Conservation (phyloP, 2,113 vertebrate species). For the Arvicanthis niloticus region DNA sequence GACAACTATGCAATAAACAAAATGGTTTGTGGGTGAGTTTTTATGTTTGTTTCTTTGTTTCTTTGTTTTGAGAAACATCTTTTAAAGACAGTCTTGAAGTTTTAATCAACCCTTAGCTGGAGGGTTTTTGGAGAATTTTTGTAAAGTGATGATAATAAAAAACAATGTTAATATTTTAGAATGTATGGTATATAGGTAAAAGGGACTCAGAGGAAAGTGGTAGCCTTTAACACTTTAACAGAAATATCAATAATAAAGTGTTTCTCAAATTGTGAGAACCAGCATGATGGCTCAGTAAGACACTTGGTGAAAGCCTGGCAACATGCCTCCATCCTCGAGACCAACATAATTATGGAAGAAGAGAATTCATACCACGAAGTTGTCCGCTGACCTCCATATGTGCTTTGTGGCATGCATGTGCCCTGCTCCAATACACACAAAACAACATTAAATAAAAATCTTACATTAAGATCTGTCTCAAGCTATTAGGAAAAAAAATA, state of each 20-base stretch:
- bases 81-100: background rate
- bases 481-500: background rate
- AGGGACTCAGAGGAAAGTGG: background rate
- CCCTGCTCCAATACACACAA: background rate
- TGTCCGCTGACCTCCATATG: background rate
- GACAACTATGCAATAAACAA: background rate
- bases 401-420: background rate
- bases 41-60: background rate
- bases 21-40: background rate
- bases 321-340: background rate
- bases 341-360: background rate
- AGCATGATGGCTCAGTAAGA: background rate
- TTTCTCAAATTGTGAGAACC: background rate
- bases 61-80: background rate
- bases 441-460: background rate
- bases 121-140: background rate
- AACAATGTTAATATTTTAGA: slow-evolving; percentile 17
- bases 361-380: background rate
- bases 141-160: background rate
- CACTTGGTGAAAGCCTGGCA: background rate
- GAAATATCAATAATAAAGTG: slow-evolving; percentile 12
- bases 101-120: background rate
- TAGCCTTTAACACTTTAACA: background rate
- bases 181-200: background rate
- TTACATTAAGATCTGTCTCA: background rate